Percentiles rank a stretch among this genome's conserved stretches.
These are phyloP conservation scores for Eilema depressum DNA, from an alignment of 2,888 invertebrate species.

Conservation along the genomic window DNA sequence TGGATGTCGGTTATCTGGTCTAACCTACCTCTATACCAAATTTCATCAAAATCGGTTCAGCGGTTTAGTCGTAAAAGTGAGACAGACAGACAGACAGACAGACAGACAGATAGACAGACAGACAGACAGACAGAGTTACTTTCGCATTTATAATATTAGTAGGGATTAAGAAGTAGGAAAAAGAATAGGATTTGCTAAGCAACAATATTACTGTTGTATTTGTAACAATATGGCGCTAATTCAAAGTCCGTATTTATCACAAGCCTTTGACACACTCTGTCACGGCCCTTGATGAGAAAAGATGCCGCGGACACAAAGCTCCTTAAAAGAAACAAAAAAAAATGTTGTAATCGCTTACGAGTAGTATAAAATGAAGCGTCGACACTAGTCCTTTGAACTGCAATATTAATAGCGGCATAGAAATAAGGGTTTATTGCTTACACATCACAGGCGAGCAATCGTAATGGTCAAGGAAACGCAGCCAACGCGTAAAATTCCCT, in stretches of 20 bases:
- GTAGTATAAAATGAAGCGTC: slow-evolving; percentile 50
- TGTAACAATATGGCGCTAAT: not conserved
- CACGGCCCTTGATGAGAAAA: slow-evolving; percentile 13
- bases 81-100: no score
- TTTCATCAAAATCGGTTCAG: no score
- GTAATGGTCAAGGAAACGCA: slow-evolving; percentile 67
- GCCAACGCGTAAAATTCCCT: slow-evolving; percentile 61
- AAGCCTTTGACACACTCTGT: slow-evolving; percentile 17
- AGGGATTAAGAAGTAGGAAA: no score
- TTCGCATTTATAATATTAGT: no score
- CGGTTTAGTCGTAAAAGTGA: no score
- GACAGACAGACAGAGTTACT: no score
- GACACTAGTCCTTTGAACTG: slow-evolving; percentile 66
- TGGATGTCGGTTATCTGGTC: no score
- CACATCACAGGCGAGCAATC: slow-evolving; percentile 68
- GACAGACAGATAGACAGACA: no score
- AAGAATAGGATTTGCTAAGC: no score
- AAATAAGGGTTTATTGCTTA: slow-evolving; percentile 59
- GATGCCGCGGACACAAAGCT: slow-evolving; percentile 25
- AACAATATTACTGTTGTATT: no score
- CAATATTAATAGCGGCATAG: slow-evolving; percentile 64
- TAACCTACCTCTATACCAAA: no score
- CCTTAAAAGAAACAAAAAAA: slow-evolving; percentile 37
- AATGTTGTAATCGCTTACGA: slow-evolving; percentile 44
- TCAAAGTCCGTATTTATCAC: not conserved